phyloP scores from a whole-genome alignment of 2,113 vertebrate species.

The Helogale parvula region DNA sequence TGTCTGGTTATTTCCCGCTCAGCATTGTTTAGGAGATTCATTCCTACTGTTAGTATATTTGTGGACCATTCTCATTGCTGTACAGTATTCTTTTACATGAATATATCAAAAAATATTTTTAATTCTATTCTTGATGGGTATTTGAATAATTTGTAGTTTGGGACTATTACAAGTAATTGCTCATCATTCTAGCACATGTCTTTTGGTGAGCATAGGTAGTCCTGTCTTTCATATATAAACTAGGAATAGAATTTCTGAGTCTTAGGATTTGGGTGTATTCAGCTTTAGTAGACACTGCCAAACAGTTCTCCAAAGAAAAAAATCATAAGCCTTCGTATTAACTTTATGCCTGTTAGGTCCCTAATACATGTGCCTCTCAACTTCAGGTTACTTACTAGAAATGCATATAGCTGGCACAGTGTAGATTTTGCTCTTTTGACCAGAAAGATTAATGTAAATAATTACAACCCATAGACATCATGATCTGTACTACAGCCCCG shows the following conservation, averaged over 20 bases:
- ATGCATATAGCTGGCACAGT: background rate
- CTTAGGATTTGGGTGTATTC: background rate
- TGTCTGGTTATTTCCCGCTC: background rate
- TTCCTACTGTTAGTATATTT: background rate
- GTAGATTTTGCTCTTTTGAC: background rate
- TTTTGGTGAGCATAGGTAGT: background rate
- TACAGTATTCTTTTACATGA: background rate
- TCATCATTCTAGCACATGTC: background rate
- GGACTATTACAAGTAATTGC: background rate
- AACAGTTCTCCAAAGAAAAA: background rate
- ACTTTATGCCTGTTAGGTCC: background rate
- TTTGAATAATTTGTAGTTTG: background rate
- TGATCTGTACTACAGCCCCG: background rate
- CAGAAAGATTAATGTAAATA: background rate
- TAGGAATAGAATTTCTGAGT: background rate
- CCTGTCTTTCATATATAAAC: background rate
- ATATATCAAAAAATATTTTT: background rate
- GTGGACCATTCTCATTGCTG: background rate
- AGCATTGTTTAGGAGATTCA: background rate
- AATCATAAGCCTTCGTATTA: background rate
- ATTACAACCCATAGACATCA: background rate
- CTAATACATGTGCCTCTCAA: background rate
- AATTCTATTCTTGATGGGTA: background rate
- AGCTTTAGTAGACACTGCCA: background rate
- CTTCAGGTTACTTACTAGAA: background rate